Evolutionary conservation across 2,888 invertebrate genomes (phyloP).

Genomic region (Altica lythri): DNA sequence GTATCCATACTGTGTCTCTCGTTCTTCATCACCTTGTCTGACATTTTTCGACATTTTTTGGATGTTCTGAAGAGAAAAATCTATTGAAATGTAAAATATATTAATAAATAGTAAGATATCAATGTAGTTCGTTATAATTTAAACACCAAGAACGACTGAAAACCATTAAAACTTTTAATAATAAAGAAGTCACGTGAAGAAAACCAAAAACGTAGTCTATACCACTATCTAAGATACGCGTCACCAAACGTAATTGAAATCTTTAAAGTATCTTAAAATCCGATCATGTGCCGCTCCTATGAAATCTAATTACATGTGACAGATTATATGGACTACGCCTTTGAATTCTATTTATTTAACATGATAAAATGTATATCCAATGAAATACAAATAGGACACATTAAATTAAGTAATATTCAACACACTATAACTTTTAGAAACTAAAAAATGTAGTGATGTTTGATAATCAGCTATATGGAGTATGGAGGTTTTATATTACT

Average conservation of each 20-base stretch:
- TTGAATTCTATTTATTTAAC: conserved; percentile 18
- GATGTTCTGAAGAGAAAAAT: conserved; percentile 31
- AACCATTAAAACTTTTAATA: conserved; percentile 12
- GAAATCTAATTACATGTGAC: conserved; percentile 33
- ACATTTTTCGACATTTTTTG: conserved; percentile 71
- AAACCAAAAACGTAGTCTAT: conserved; percentile 35
- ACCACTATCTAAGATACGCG: conserved; percentile 40
- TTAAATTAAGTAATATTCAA: background rate
- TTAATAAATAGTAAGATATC: no score
- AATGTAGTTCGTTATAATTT: no score
- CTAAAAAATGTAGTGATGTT: no score
- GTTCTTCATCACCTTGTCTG: conserved; percentile 79
- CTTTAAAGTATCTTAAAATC: no score
- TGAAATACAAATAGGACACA: conserved; percentile 1
- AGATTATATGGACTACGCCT: conserved; percentile 46
- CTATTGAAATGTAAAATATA: no score
- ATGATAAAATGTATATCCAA: conserved; percentile 4
- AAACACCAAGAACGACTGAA: no score
- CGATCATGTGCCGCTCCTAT: conserved; percentile 37
- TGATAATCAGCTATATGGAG: no score
- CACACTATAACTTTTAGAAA: no score
- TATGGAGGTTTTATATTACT: background rate
- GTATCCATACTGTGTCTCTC: conserved; percentile 88
- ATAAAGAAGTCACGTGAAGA: conserved; percentile 48
- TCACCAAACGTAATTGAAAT: no score